These are phyloP conservation scores for Epinotia nisella DNA, from an alignment of 2,888 invertebrate species.

Conservation along the genomic window DNA sequence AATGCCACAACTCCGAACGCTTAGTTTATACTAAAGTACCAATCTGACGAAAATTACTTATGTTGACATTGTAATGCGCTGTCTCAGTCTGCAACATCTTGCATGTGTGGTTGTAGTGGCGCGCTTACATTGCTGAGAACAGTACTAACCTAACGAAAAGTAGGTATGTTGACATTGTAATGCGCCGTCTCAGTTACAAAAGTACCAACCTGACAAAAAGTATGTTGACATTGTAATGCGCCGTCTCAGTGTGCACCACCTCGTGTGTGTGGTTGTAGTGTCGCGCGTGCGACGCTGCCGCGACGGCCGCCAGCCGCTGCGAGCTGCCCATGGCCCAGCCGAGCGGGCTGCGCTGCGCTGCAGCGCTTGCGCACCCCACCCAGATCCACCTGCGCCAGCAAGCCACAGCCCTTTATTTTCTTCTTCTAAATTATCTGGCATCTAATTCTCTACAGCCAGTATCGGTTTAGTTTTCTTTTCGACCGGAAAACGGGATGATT, in stretches of 20 bases:
- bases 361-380: constrained; percentile 69
- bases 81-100: too few species aligned
- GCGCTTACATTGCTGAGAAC: too few species aligned
- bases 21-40: neutral
- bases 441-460: neutral
- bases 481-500: neutral
- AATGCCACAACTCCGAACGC: too few species aligned
- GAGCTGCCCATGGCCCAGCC: constrained; percentile 88
- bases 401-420: constrained; percentile 69
- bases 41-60: neutral
- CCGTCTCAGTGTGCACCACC: constrained; percentile 65
- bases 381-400: constrained; percentile 70
- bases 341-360: constrained; percentile 81
- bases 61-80: neutral
- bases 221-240: constrained; percentile 84
- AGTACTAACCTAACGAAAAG: constrained; percentile 73
- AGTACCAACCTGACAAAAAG: constrained; percentile 75
- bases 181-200: constrained; percentile 62
- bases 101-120: too few species aligned
- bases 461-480: neutral
- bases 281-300: constrained; percentile 77
- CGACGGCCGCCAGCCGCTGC: constrained; percentile 86
- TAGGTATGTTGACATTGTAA: constrained; percentile 86
- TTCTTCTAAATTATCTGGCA: constrained; percentile 46
- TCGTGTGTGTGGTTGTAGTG: constrained; percentile 80